Evolutionary conservation across 1,140 invertebrate species (phyloP).

Genomic region (Spodoptera litura): DNA sequence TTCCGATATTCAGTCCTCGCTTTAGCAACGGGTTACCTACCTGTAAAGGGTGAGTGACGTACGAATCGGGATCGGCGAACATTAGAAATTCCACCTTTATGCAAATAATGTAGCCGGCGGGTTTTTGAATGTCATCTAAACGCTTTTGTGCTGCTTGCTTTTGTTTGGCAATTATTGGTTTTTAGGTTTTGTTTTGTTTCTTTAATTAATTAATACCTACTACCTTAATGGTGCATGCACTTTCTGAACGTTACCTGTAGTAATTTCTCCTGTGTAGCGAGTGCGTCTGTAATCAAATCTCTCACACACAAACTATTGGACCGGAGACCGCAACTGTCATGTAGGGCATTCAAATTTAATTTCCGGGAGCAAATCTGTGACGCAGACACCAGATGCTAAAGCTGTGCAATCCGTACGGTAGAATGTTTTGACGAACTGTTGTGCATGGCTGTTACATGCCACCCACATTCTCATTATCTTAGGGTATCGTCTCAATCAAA

Average conservation of each 20-base stretch:
- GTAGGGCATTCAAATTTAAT: no score
- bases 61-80: constrained; percentile 22
- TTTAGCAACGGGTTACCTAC: constrained; percentile 29
- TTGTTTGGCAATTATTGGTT: constrained; percentile 22
- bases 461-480: background rate
- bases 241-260: constrained; percentile 1
- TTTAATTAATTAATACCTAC: background rate
- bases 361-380: no score
- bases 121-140: constrained; percentile 19
- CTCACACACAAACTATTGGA: no score
- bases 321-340: no score
- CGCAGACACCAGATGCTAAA: no score
- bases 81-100: constrained; percentile 26
- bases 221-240: constrained; percentile 7
- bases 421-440: background rate
- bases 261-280: no score
- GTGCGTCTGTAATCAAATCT: no score
- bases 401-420: background rate
- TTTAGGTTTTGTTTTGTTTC: constrained; percentile 18
- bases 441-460: background rate
- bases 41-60: constrained; percentile 35
- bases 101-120: constrained; percentile 21
- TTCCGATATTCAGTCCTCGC: constrained; percentile 35
- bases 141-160: constrained; percentile 27
- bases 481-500: background rate